Conservation (phyloP, 2,888 invertebrate genomes). For the Agrochola lychnidis region DNA sequence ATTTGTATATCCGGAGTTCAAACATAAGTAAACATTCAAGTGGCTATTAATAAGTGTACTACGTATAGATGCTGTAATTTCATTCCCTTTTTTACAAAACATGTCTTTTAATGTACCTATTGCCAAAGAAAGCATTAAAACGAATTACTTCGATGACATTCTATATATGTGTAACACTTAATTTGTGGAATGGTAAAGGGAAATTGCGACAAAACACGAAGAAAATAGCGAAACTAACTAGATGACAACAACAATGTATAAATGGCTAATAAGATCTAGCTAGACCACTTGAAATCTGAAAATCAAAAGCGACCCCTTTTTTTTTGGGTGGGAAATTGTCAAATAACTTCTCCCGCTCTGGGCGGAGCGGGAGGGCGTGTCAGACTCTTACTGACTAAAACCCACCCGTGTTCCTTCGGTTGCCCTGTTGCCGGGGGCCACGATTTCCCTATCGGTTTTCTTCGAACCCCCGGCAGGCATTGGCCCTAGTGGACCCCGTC, state of each 20-base stretch:
- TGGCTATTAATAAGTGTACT: constrained; percentile 17
- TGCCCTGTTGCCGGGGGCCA: too few relatives aligned
- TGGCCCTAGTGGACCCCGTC: too few relatives aligned
- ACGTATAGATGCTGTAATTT: constrained; percentile 14
- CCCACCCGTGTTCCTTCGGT: too few relatives aligned
- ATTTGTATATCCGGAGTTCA: constrained; percentile 36
- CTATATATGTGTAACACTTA: neutral
- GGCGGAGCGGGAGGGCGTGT: too few relatives aligned
- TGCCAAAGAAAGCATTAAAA: constrained; percentile 18
- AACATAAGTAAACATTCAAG: constrained; percentile 7
- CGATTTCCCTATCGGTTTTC: too few relatives aligned
- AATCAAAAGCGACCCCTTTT: neutral
- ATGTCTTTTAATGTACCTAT: neutral
- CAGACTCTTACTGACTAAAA: too few relatives aligned
- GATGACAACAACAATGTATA: neutral
- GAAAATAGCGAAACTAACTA: neutral
- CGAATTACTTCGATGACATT: neutral
- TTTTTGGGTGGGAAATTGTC: too few relatives aligned
- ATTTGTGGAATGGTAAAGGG: neutral
- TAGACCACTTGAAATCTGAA: neutral
- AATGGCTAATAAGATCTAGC: neutral
- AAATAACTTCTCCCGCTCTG: too few relatives aligned
- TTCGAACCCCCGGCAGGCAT: too few relatives aligned
- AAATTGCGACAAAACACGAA: neutral
- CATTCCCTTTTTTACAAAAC: neutral